Evolutionary conservation across 2,113 vertebrate genomes (phyloP), one percentile per base, ranked within the genome.

Genomic region (Labrus mixtus): DNA sequence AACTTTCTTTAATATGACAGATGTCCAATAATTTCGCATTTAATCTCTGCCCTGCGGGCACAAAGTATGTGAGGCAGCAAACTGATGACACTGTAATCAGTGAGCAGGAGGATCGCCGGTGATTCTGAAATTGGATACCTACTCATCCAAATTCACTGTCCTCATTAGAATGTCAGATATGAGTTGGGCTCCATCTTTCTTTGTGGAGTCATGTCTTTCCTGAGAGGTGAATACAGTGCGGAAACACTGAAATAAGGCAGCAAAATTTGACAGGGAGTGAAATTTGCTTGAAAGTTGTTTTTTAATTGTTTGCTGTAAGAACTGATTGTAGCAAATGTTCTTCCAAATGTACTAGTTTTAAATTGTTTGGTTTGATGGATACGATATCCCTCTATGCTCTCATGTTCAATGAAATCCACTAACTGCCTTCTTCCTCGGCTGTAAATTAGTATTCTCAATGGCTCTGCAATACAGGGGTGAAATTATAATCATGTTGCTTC

Each of bases 1-100:
- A 80, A 86, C 88, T 91, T 89, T 85, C 86, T 79, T 77, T 89
- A 90, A 91, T 86, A 83, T 89, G 90, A 91, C 87, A 92, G 90
- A 92, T 92, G 87, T 91, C 89, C 87, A 90, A 91, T 90, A 80
- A 90, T 93, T 91, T 91, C 41, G 25, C 76, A 78, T 90, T 86
- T 92, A 91, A 92, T 90, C 85, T 87, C 71, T 85, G 76, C 78
- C 92, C 87, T 68, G 72, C 45, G 75, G 84, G 79, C 77, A 69
- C 63, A 65, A 87, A 79, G 82, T 77, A 83, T 71, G 70, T 37
- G 84, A 87, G 73, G 87, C 88, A 84, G 79, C 70, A 87, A 89
- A 83, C 86, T 87, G 77, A 90, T 82, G 78, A 80, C 79, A 64
- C 77, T 80, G 81, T 79, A 87, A 79, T 85, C 82, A 76, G 77